Evolutionary conservation across 2,888 invertebrate genomes (phyloP).

Genomic region (Hipparchia semele): DNA sequence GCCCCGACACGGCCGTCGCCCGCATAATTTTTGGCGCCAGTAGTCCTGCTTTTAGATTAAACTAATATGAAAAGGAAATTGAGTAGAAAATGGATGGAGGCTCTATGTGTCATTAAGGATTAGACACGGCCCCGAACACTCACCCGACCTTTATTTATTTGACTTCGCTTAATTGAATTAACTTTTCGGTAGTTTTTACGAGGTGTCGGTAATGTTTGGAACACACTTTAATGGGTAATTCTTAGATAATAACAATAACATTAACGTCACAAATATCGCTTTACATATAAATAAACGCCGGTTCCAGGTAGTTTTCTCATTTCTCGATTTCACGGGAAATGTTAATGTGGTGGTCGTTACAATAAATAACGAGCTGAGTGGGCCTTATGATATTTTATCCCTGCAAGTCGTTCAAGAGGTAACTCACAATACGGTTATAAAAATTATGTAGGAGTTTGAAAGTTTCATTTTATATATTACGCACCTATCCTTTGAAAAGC

Average conservation of each 20-base stretch:
- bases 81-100: constrained; percentile 81
- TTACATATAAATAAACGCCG: constrained; percentile 31
- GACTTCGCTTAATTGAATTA: constrained; percentile 81
- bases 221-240: constrained; percentile 70
- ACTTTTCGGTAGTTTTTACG: constrained; percentile 76
- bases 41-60: constrained; percentile 81
- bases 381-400: background rate
- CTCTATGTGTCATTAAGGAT: constrained; percentile 81
- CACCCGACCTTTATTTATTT: constrained; percentile 75
- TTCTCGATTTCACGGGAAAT: constrained; percentile 28
- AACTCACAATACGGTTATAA: too few species aligned
- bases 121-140: constrained; percentile 71
- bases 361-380: constrained; percentile 18
- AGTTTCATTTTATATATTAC: background rate
- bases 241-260: constrained; percentile 73
- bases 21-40: constrained; percentile 83
- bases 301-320: constrained; percentile 23
- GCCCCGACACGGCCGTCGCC: constrained; percentile 76
- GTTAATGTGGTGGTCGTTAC: constrained; percentile 4
- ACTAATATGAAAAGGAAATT: constrained; percentile 84
- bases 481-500: background rate
- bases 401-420: background rate
- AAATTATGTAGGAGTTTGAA: too few species aligned
- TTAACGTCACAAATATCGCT: constrained; percentile 61
- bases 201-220: constrained; percentile 72